A percentile compares a stretch with the other conserved stretches of the same genome.
Conservation (phyloP, 2,888 invertebrate genomes). For the Dryobota labecula region DNA sequence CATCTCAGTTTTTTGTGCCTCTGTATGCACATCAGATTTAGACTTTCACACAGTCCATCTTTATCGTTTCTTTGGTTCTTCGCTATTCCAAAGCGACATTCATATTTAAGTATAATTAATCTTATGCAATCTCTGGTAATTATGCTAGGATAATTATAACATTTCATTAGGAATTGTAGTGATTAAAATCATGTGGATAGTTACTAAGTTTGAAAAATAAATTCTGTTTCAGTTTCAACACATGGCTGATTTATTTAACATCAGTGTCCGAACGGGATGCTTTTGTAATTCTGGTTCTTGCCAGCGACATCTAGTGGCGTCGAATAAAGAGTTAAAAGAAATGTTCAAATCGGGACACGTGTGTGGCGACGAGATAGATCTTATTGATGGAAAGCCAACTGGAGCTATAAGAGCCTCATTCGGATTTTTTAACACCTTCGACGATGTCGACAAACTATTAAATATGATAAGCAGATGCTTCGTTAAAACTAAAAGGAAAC, state of each 20-base stretch:
- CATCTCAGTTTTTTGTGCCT: neutral
- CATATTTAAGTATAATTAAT: too few relatives aligned
- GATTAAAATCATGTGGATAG: neutral
- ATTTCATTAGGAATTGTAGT: conserved; percentile 1
- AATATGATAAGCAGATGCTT: conserved; percentile 95
- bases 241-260: conserved; percentile 96
- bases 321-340: conserved; percentile 92
- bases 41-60: neutral
- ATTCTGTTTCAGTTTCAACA: conserved; percentile 93
- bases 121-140: neutral
- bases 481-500: conserved; percentile 80
- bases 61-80: neutral
- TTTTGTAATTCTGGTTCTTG: conserved; percentile 99
- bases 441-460: conserved; percentile 93
- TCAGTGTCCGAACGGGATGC: conserved; percentile 97
- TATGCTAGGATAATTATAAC: neutral
- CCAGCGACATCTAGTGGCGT: conserved; percentile 93
- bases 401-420: conserved; percentile 98
- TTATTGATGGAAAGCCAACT: conserved; percentile 96
- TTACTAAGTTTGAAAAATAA: neutral
- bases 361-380: conserved; percentile 97
- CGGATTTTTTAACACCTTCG: conserved; percentile 95
- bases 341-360: conserved; percentile 97
- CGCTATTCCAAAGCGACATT: neutral
- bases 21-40: neutral